These are phyloP conservation scores for Scaeva pyrastri DNA, from an alignment of 2,888 invertebrate species.

Conservation along the genomic window DNA sequence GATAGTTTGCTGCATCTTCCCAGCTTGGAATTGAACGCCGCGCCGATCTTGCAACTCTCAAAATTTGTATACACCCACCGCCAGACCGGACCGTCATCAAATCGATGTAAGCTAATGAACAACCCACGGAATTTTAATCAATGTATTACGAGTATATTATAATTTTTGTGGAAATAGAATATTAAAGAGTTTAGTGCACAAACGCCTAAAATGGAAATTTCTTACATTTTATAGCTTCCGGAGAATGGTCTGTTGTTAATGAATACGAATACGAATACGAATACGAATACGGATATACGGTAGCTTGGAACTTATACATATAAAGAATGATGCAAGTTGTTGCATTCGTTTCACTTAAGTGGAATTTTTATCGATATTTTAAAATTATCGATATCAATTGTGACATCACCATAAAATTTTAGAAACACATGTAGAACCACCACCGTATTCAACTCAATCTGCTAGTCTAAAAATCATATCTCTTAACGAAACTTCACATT, in stretches of 20 bases:
- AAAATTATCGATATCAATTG: no score
- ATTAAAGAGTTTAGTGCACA: not conserved
- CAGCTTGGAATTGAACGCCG: conserved; percentile 52
- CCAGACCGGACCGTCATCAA: not conserved
- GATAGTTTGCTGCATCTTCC: conserved; percentile 37
- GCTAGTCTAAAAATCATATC: no score
- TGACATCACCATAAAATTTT: no score
- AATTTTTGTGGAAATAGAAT: conserved; percentile 36
- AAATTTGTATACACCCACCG: conserved; percentile 58
- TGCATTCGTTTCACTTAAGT: no score
- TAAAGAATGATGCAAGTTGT: no score
- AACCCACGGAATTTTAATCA: conserved; percentile 51
- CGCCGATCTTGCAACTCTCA: conserved; percentile 34
- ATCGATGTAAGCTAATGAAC: conserved; percentile 44
- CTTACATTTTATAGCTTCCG: conserved; percentile 55
- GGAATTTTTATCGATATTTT: no score
- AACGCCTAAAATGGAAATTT: conserved; percentile 69
- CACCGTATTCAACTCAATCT: no score
- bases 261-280: no score
- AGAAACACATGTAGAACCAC: no score
- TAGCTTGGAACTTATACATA: no score
- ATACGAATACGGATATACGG: no score
- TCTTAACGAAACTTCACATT: no score
- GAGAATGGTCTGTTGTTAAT: conserved; percentile 43
- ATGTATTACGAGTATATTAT: not conserved